These are phyloP conservation scores for Semicossyphus pulcher DNA, from an alignment of 2,113 vertebrate genomes.

Conservation along the genomic window DNA sequence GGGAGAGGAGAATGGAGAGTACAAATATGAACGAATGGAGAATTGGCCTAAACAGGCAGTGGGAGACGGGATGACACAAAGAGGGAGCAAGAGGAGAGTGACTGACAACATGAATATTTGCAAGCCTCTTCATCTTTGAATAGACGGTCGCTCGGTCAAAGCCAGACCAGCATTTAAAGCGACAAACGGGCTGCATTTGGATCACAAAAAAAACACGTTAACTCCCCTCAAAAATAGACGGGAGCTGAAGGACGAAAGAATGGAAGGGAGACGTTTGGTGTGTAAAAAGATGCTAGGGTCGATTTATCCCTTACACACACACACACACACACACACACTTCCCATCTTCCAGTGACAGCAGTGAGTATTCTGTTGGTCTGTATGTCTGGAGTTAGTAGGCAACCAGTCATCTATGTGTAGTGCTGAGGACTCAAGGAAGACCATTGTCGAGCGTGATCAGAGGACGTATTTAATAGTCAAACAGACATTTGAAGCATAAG, in stretches of 20 bases:
- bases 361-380: background rate
- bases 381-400: no score
- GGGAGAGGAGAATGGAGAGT: background rate
- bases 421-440: no score
- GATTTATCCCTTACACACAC: no score
- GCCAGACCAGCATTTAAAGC: background rate
- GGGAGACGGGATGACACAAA: background rate
- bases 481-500: no score
- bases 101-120: slow-evolving; percentile 47
- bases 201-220: background rate
- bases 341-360: background rate
- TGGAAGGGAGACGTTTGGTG: background rate
- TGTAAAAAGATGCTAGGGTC: background rate
- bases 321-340: no score
- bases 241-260: background rate
- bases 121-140: slow-evolving; percentile 8
- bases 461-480: no score
- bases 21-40: background rate
- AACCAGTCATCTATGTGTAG: no score
- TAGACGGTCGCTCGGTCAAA: slow-evolving; percentile 13
- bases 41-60: background rate
- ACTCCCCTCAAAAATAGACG: background rate
- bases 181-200: slow-evolving; percentile 4
- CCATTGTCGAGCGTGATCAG: no score
- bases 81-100: slow-evolving; percentile 6